Conservation (phyloP, 2,888 invertebrate genomes). For the Drosophila kanekoi region DNA sequence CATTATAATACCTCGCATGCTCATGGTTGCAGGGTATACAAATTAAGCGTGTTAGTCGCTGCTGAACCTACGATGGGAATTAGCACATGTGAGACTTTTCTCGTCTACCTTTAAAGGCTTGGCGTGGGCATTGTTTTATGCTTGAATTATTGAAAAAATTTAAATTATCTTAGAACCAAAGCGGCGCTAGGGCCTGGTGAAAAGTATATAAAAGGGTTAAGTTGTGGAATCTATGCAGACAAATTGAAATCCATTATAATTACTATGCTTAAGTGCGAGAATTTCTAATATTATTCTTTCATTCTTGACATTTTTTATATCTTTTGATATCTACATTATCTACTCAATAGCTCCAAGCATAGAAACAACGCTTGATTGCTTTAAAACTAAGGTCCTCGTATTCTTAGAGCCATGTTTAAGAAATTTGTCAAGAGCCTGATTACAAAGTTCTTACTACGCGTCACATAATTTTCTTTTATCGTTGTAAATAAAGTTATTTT, state of each 20-base stretch:
- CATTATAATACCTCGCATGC: not conserved
- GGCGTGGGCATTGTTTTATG: slow-evolving; percentile 19
- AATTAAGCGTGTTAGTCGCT: slow-evolving; percentile 23
- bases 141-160: slow-evolving; percentile 34
- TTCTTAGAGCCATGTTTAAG: too few relatives aligned
- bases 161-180: slow-evolving; percentile 1
- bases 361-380: too few relatives aligned
- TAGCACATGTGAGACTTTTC: slow-evolving; percentile 42
- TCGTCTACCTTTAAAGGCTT: not conserved
- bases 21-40: slow-evolving; percentile 13
- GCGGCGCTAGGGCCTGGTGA: not conserved
- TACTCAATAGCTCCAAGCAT: too few relatives aligned
- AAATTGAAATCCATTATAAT: too few relatives aligned
- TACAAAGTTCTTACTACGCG: too few relatives aligned
- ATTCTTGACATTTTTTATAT: too few relatives aligned
- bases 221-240: too few relatives aligned
- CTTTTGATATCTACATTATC: not conserved
- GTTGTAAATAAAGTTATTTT: not conserved
- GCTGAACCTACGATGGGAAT: slow-evolving; percentile 49
- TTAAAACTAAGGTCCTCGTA: too few relatives aligned
- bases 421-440: too few relatives aligned
- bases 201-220: too few relatives aligned
- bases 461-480: not conserved
- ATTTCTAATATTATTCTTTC: too few relatives aligned
- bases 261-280: too few relatives aligned